Conservation (phyloP, 1,140 invertebrate species). For the Telenomus remus region DNA sequence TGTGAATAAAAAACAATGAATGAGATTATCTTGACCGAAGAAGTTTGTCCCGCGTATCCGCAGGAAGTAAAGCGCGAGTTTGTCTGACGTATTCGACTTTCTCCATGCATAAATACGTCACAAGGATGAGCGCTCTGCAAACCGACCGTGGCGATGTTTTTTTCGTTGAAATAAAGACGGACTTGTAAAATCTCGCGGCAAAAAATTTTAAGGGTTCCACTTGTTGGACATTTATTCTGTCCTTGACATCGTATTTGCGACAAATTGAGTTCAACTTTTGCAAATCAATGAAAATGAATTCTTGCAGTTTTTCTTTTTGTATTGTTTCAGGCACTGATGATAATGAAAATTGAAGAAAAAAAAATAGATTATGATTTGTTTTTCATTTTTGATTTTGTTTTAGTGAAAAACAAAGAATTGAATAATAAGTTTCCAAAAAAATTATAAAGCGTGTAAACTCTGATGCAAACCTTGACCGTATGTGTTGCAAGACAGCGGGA, state of each 20-base stretch:
- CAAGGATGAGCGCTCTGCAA: constrained; percentile 46
- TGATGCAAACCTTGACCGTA: constrained; percentile 19
- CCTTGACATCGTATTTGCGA: constrained; percentile 30
- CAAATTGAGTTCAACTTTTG: no score
- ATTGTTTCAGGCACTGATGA: no score
- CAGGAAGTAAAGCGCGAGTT: constrained; percentile 40
- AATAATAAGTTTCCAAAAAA: no score
- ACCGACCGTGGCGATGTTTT: constrained; percentile 47
- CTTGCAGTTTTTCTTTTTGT: no score
- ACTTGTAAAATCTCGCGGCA: not conserved
- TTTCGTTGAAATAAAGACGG: constrained; percentile 10
- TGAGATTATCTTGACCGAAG: constrained; percentile 14
- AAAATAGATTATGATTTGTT: no score
- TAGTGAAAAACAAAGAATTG: no score
- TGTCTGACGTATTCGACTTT: constrained; percentile 40
- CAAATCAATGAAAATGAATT: no score
- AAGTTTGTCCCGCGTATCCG: constrained; percentile 36
- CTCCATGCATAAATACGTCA: constrained; percentile 39
- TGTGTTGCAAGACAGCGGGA: constrained; percentile 14
- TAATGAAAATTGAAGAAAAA: no score
- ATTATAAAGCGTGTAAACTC: no score
- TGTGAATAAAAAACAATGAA: constrained; percentile 25
- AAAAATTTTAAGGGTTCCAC: not conserved
- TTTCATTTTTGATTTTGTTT: no score
- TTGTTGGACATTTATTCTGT: constrained; percentile 1